Percentiles rank a stretch among this genome's conserved stretches.
These are phyloP conservation scores for Zoanthus sansibaricus DNA, from an alignment of 92 coral and sea anemone genomes.

Conservation along the genomic window DNA sequence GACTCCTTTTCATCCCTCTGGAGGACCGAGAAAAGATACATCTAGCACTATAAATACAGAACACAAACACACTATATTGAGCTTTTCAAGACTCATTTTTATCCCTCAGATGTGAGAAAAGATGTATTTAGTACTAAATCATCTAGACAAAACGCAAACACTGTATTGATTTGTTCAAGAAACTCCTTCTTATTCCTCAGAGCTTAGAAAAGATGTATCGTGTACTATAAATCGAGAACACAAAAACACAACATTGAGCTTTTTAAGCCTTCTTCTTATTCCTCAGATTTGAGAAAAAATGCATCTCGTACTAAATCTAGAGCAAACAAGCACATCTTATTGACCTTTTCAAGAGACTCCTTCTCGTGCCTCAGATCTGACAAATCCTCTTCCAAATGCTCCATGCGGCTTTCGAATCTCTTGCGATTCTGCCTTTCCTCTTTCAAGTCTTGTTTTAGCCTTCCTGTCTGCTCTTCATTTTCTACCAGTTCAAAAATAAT, in stretches of 20 bases:
- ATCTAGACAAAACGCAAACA: too few relatives aligned
- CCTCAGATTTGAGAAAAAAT: slow-evolving; percentile 62
- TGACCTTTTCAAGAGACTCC: slow-evolving; percentile 91
- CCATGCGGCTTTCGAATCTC: slow-evolving; percentile 83
- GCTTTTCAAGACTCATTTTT: slow-evolving; percentile 66
- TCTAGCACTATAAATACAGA: too few relatives aligned
- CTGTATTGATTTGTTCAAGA: slow-evolving; percentile 89
- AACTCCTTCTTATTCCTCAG: slow-evolving; percentile 87
- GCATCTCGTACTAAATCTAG: neutral
- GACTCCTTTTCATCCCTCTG: too few relatives aligned
- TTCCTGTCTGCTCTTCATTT: slow-evolving; percentile 73
- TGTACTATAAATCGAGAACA: too few relatives aligned
- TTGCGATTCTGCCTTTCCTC: slow-evolving; percentile 94
- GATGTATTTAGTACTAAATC: too few relatives aligned
- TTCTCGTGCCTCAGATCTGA: slow-evolving; percentile 91
- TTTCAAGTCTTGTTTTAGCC: slow-evolving; percentile 76
- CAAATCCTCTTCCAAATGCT: slow-evolving; percentile 88
- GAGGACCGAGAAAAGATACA: too few relatives aligned
- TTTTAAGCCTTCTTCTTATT: too few relatives aligned
- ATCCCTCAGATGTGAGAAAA: slow-evolving; percentile 77
- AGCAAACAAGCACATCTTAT: neutral
- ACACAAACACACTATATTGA: too few relatives aligned
- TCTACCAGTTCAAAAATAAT: slow-evolving; percentile 54
- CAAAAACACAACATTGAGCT: too few relatives aligned
- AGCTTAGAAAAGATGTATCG: slow-evolving; percentile 63